These are phyloP conservation scores for Plecotus auritus DNA, from an alignment of 2,113 vertebrate genomes.

Conservation along the genomic window DNA sequence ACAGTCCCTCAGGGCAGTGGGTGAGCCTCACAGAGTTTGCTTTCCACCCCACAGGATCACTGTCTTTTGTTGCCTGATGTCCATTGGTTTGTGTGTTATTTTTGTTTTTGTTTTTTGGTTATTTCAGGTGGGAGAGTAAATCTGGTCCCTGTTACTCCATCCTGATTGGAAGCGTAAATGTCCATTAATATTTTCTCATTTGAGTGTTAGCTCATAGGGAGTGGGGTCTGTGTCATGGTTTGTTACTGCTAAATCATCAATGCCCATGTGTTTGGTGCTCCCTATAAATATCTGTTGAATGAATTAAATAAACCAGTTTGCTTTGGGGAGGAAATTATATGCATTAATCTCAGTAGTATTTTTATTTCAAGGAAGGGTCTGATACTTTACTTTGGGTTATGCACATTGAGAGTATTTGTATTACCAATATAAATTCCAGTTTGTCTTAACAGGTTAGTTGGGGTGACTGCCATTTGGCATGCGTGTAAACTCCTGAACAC, in stretches of 20 bases:
- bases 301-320: constrained; percentile 19
- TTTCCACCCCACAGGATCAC: not conserved
- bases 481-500: not conserved
- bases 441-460: not conserved
- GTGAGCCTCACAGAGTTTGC: not conserved
- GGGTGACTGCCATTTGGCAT: constrained; percentile 12
- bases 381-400: not conserved
- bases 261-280: not conserved
- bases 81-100: not conserved
- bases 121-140: not conserved
- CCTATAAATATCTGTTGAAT: not conserved
- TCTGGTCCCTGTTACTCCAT: not conserved
- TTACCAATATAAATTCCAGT: constrained; percentile 25
- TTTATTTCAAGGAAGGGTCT: constrained; percentile 28
- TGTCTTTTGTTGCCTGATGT: not conserved
- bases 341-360: constrained; percentile 6
- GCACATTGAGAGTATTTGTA: not conserved
- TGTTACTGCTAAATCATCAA: not conserved
- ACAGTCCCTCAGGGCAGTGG: not conserved
- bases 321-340: not conserved
- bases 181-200: not conserved
- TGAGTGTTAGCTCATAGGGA: not conserved
- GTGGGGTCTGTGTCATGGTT: not conserved
- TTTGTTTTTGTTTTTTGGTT: not conserved
- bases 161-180: not conserved